phyloP scores from a whole-genome alignment of 2,797 vertebrate species.

The Netta rufina region DNA sequence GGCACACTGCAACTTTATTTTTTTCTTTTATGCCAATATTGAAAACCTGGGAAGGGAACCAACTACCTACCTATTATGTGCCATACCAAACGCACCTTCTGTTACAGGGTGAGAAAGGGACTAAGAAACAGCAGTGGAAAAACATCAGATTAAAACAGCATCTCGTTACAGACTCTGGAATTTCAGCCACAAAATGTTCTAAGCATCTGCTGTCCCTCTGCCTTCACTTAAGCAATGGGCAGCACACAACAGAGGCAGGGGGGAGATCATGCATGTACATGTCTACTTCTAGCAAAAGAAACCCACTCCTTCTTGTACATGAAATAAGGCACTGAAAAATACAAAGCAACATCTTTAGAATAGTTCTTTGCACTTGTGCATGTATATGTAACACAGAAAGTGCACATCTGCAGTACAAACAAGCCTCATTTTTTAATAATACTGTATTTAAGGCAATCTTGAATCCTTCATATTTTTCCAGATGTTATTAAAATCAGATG shows the following conservation, averaged over 20 bases:
- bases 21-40: not conserved
- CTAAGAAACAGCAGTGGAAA: not conserved
- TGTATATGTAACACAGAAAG: fast-evolving
- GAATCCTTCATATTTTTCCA: not conserved
- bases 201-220: not conserved
- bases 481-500: not conserved
- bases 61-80: not conserved
- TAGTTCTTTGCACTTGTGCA: not conserved
- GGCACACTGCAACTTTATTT: not conserved
- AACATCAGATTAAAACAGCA: not conserved
- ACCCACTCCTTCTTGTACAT: not conserved
- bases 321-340: not conserved
- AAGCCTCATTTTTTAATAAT: not conserved
- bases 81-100: not conserved
- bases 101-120: not conserved
- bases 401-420: not conserved
- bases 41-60: not conserved
- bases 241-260: not conserved
- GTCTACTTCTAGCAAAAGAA: not conserved
- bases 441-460: not conserved
- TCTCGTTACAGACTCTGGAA: not conserved
- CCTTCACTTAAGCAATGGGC: not conserved
- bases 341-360: not conserved
- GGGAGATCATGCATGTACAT: not conserved
- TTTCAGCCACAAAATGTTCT: not conserved